Evolutionary conservation across 2,888 invertebrate species (phyloP), one percentile per base, ranked within the genome.

Genomic region (Epistrophella euchroma): DNA sequence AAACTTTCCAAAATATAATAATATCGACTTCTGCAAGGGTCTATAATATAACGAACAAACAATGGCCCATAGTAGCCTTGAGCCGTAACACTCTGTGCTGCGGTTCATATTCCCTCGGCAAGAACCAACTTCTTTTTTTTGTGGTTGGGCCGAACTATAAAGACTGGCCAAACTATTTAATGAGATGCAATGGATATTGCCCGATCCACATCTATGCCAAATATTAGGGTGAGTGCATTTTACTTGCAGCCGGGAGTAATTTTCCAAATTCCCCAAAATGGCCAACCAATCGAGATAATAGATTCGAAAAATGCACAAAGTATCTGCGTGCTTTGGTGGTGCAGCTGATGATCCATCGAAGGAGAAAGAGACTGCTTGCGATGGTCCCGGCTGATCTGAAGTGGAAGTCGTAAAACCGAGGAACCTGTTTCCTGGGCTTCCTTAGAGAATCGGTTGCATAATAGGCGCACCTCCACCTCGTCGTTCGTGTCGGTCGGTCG

Each of bases 221-320:
- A 81, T 86, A 81, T 86, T 81, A 81, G 82, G 77, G 81, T 71
- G 75, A 68, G 83, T 72, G 56, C 71, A 45, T 70, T 71, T 45
- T 56, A 35, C 71, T 64, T 62, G 52, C 60, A 81, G 81, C 50
- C 82, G 82, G 74, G 74, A 86, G 86, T 82, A 86, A 86, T 86
- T 82, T 82, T 86, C 73, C 77, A 74, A 86, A 86, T 82, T 86
- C 86, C 77, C 68, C 78, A 64, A 86, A 86, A 86, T 82, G 86
- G 86, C 82, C 86, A 86, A 82, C 82, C 86, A 86, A 86, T 86
- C 86, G 82, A 86, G 86, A 86, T 86, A 86, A 82, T 86, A 77
- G 86, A 74, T 71, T 86, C 73, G 74, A 74, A 78, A 86, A 86
- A 78, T 86, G 77, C 74, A 82, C 86, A 64, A 43, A 78, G 72